These are phyloP conservation scores for Drosophila neotestacea DNA, from an alignment of 2,888 invertebrate genomes.

Conservation along the genomic window DNA sequence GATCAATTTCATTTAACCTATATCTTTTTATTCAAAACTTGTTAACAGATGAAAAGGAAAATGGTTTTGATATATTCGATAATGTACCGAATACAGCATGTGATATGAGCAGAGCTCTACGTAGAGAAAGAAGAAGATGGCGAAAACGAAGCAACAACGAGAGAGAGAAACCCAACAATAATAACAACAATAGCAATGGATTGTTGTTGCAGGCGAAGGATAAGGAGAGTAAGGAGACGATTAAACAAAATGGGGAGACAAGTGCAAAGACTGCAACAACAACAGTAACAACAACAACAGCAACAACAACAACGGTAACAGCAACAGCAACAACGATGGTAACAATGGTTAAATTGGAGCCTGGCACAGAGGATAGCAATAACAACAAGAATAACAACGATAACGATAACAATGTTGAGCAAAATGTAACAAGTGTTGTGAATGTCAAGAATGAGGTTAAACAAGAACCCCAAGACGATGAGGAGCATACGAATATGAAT, in stretches of 20 bases:
- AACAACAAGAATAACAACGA: slow-evolving; percentile 56
- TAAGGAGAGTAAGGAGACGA: slow-evolving; percentile 32
- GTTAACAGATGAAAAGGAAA: slow-evolving; percentile 85
- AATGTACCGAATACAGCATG: slow-evolving; percentile 84
- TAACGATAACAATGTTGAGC: slow-evolving; percentile 55
- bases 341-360: slow-evolving; percentile 60
- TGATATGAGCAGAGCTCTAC: slow-evolving; percentile 84
- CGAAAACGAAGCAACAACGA: slow-evolving; percentile 29
- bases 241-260: slow-evolving; percentile 71
- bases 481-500: slow-evolving; percentile 3
- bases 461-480: slow-evolving; percentile 45
- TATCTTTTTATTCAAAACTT: not conserved
- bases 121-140: slow-evolving; percentile 56
- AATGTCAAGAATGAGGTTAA: slow-evolving; percentile 73
- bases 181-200: slow-evolving; percentile 16
- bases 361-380: slow-evolving; percentile 58
- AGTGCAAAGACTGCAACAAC: slow-evolving; percentile 69
- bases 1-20: not conserved
- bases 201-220: slow-evolving; percentile 19
- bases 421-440: slow-evolving; percentile 73
- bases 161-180: slow-evolving; percentile 24
- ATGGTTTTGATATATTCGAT: slow-evolving; percentile 83
- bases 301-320: slow-evolving; percentile 20
- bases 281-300: slow-evolving; percentile 25
- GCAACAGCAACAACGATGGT: slow-evolving; percentile 31